Conservation (phyloP, 2,888 invertebrate genomes). For the Pachydiplax longipennis region DNA sequence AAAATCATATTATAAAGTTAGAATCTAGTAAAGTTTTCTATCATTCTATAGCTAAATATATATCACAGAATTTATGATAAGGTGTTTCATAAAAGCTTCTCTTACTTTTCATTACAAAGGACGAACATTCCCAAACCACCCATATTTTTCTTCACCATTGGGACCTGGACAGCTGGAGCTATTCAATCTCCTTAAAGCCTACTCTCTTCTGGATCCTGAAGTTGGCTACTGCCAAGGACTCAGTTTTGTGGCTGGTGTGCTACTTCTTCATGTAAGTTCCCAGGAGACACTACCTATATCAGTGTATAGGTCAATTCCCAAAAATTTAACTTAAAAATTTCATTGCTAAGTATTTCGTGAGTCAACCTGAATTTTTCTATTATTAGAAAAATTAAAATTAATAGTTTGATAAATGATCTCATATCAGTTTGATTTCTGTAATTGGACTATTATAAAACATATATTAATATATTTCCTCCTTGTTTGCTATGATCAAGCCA, state of each 20-base stretch:
- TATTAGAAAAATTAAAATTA: no score
- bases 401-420: no score
- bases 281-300: background rate
- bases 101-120: constrained; percentile 60
- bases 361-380: no score
- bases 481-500: no score
- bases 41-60: no score
- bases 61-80: no score
- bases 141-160: constrained; percentile 89
- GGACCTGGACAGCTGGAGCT: constrained; percentile 93
- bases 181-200: constrained; percentile 95
- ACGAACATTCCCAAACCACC: constrained; percentile 92
- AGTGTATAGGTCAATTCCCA: no score
- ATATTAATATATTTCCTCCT: no score
- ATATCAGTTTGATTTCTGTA: no score
- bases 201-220: constrained; percentile 91
- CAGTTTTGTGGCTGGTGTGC: constrained; percentile 93
- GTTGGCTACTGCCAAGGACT: constrained; percentile 97
- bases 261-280: constrained; percentile 86
- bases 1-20: background rate
- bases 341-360: no score
- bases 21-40: background rate
- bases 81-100: background rate
- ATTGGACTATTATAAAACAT: no score
- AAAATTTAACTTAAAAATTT: no score